Percentiles rank a stretch among this genome's conserved stretches.
phyloP scores from a whole-genome alignment of 2,888 invertebrate species.

The Zaprionus lineosus region DNA sequence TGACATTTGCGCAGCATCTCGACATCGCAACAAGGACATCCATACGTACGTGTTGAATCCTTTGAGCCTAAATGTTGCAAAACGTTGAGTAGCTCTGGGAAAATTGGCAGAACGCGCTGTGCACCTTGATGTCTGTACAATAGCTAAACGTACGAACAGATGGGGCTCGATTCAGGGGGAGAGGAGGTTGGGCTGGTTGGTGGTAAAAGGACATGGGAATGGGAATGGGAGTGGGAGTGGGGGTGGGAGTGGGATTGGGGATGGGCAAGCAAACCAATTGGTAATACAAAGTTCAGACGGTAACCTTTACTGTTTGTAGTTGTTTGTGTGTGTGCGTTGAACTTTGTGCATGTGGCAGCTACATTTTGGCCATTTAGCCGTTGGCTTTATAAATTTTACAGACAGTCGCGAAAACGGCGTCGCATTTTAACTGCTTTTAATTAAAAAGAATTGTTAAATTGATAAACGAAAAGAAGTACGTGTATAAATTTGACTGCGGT shows the following conservation, averaged over 20 bases:
- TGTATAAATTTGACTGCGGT: not conserved
- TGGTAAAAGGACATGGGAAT: too few relatives aligned
- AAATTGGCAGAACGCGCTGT: conserved; percentile 34
- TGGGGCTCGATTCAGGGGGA: too few relatives aligned
- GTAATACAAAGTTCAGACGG: conserved; percentile 24
- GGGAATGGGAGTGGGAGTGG: not conserved
- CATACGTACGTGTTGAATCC: conserved; percentile 29
- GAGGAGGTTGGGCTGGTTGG: too few relatives aligned
- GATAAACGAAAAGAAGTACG: conserved; percentile 31
- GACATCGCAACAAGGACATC: conserved; percentile 23
- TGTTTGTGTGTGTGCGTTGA: conserved; percentile 10
- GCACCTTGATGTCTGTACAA: conserved; percentile 25
- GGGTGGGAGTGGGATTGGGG: not conserved
- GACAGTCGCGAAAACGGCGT: conserved; percentile 56
- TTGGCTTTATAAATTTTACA: conserved; percentile 57
- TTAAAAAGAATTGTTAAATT: conserved; percentile 53
- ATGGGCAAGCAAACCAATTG: conserved; percentile 38
- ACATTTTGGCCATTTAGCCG: conserved; percentile 42
- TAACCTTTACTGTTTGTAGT: conserved; percentile 27
- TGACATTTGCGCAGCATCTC: conserved; percentile 44
- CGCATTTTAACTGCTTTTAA: conserved; percentile 67
- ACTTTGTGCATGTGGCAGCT: conserved; percentile 52
- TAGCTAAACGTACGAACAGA: not conserved
- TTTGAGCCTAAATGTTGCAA: conserved; percentile 49
- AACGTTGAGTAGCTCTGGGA: conserved; percentile 22